Evolutionary conservation across 92 coral and sea anemone genomes (phyloP).

Genomic region (Epizoanthus illoricatus): DNA sequence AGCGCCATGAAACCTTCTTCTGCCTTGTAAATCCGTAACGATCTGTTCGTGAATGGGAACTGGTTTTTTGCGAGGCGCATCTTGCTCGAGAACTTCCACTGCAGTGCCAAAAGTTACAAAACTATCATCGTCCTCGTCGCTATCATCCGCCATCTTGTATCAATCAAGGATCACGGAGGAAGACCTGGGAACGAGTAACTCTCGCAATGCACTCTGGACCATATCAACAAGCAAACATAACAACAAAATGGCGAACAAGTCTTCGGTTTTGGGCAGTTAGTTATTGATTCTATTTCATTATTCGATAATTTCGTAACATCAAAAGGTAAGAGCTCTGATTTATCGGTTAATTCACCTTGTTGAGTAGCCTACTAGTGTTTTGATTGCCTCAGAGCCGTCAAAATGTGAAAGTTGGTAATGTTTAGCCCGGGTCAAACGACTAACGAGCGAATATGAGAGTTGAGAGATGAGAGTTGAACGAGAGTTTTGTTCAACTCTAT

Average conservation of each 20-base stretch:
- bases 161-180: slow-evolving; percentile 9
- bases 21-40: slow-evolving; percentile 89
- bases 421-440: too few species aligned
- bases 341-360: too few species aligned
- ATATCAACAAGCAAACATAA: slow-evolving; percentile 55
- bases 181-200: slow-evolving; percentile 29
- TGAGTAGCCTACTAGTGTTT: too few species aligned
- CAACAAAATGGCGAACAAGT: slow-evolving; percentile 49
- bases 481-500: too few species aligned
- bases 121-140: slow-evolving; percentile 78
- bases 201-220: slow-evolving; percentile 60
- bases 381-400: too few species aligned
- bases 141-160: slow-evolving; percentile 85
- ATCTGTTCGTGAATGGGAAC: slow-evolving; percentile 94
- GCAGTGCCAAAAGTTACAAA: slow-evolving; percentile 86
- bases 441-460: too few species aligned
- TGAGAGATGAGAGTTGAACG: too few species aligned
- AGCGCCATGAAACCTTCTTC: slow-evolving; percentile 99
- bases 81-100: slow-evolving; percentile 81
- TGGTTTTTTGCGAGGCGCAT: slow-evolving; percentile 95
- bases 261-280: too few species aligned
- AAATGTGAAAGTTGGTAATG: too few species aligned
- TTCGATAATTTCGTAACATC: too few species aligned
- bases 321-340: too few species aligned
- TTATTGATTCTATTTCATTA: too few species aligned